A percentile compares a stretch with the other conserved stretches of the same genome.
phyloP scores from a whole-genome alignment of 2,113 vertebrate genomes.

The Hippocampus guttulatus region DNA sequence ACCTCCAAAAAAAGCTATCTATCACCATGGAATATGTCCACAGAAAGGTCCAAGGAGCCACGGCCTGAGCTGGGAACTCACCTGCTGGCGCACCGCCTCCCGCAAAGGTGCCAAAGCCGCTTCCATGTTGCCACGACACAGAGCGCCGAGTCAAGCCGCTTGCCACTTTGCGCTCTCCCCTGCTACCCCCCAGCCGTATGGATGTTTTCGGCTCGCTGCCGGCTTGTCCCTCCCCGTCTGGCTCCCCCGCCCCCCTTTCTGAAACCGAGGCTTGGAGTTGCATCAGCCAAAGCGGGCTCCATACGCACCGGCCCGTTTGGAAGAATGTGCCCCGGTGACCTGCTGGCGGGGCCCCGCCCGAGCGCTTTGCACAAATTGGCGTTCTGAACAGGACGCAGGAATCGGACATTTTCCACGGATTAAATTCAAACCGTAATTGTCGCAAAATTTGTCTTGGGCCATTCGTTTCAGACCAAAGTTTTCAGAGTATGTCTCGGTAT shows the following conservation, averaged over 20 bases:
- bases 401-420: too few species aligned
- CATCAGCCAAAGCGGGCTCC: constrained; percentile 32
- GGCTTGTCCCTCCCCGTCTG: background rate
- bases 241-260: background rate
- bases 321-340: background rate
- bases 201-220: background rate
- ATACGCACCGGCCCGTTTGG: background rate
- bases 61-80: constrained; percentile 1
- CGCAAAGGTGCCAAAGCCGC: constrained; percentile 36
- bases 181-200: background rate
- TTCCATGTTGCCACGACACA: constrained; percentile 29
- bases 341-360: too few species aligned
- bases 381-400: too few species aligned
- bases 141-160: too few species aligned
- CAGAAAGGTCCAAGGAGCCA: too few species aligned
- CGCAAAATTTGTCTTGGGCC: too few species aligned
- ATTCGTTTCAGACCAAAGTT: too few species aligned
- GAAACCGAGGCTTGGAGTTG: constrained; percentile 35
- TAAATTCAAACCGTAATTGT: too few species aligned
- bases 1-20: too few species aligned
- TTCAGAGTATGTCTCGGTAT: too few species aligned
- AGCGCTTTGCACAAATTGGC: too few species aligned
- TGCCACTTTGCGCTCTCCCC: background rate
- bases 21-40: too few species aligned
- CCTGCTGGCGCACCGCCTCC: constrained; percentile 40